Base-by-base conservation (phyloP, 2,888 invertebrate species). In the Anticlea derivata region DNA sequence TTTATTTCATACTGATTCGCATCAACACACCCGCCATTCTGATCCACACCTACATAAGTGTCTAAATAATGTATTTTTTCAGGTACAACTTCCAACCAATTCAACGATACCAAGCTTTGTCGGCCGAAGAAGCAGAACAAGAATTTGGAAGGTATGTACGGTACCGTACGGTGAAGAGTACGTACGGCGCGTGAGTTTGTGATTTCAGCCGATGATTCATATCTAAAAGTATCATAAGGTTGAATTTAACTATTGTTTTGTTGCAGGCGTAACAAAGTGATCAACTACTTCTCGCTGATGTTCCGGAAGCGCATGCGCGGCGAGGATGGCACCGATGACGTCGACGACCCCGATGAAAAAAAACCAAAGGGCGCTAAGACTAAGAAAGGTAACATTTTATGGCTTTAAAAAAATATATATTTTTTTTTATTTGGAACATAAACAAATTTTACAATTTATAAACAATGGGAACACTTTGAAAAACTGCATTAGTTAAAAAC, bases 51-150 rank as follows among this genome's bases (percentile, higher is more conserved):
- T n/a, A n/a, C n/a, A n/a, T 11, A 22, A 22, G 17, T 17, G 17
- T 17, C 4, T 13, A 13, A 20, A 31, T 30, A 13, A n/a, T n/a
- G n/a, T n/a, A n/a, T n/a, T 37, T 20, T 52, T 70, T 12, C 66
- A 94, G 94, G 93, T 97, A 97, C 80, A 97, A 97, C 75, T 98
- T 98, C 80, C 95, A 96, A 68, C 96, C 97, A 0, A 94, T 96
- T 48, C 96, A 96, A 67, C 92, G 95, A 40, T 99, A 99, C 80
- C 99, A 99, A 83, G 95, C 98, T 0, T 88, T 99, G 7, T 98
- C 98, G 6, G 97, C 97, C 0, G 99, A 99, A 83, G 99, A 99
- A 83, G 99, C 99, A 0, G 99, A 99, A 75, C 96, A 98, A 71
- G 98, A 99, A 78, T 99, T 98, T 82, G 97, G 95, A 60, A 94